These are phyloP conservation scores for Smittia aterrima DNA, from an alignment of 2,888 invertebrate species.

Conservation along the genomic window DNA sequence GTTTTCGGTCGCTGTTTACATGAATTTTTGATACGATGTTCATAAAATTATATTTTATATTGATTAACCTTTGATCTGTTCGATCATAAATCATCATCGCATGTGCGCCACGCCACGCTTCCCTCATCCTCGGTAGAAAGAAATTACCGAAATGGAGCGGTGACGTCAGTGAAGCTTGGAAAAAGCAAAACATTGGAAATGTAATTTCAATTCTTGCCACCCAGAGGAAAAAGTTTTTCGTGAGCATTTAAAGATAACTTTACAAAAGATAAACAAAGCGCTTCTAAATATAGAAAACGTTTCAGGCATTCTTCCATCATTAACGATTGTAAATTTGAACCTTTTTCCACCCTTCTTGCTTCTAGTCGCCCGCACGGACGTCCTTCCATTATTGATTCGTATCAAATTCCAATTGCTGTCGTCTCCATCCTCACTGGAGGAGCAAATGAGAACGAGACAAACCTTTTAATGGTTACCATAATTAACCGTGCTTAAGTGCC, in stretches of 20 bases:
- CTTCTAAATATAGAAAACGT: background rate
- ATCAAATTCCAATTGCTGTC: background rate
- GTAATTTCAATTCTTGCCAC: background rate
- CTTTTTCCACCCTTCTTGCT: conserved; percentile 8
- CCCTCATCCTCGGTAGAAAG: background rate
- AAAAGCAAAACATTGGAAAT: background rate
- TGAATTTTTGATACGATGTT: background rate
- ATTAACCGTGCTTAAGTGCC: background rate
- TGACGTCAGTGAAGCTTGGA: too few species aligned
- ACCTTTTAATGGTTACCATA: background rate
- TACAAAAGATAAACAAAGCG: background rate
- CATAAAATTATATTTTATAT: conserved; percentile 14
- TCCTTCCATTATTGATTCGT: background rate
- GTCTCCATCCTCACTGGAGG: background rate
- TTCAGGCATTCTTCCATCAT: background rate
- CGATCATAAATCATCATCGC: conserved; percentile 10
- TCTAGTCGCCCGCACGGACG: background rate
- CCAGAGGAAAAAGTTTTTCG: background rate
- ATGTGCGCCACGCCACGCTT: background rate
- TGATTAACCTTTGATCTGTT: background rate
- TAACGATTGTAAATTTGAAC: conserved; percentile 8
- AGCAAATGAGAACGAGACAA: background rate
- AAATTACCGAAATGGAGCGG: too few species aligned
- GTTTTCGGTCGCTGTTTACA: background rate
- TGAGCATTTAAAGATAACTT: background rate